These are phyloP conservation scores for Allolobophora icterica DNA, from an alignment of 2,888 invertebrate species.

Conservation along the genomic window DNA sequence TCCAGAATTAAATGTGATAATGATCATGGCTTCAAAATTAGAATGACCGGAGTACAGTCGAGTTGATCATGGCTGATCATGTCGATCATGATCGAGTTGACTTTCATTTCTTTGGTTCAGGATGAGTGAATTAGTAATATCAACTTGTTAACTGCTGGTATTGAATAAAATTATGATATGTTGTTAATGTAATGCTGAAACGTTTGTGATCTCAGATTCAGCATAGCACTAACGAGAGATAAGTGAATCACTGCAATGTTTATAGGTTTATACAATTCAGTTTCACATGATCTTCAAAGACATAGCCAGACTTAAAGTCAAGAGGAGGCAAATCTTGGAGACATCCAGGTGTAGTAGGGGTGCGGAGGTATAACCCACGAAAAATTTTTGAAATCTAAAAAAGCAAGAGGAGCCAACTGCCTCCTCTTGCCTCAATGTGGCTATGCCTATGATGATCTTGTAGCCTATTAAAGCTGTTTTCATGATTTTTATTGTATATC, in stretches of 20 bases:
- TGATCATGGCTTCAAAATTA: not conserved
- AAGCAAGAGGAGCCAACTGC: no score
- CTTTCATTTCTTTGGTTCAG: not conserved
- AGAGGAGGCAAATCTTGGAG: no score
- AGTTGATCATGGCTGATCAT: no score
- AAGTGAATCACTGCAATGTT: not conserved
- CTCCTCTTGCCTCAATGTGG: no score
- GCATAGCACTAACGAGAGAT: not conserved
- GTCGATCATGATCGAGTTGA: not conserved
- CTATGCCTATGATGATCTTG: no score
- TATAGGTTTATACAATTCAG: not conserved
- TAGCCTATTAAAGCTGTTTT: no score
- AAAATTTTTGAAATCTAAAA: no score
- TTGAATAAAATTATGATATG: not conserved
- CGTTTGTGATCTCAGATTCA: conserved; percentile 6
- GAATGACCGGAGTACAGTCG: no score
- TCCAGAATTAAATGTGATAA: not conserved
- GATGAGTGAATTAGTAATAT: not conserved
- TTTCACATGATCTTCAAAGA: not conserved
- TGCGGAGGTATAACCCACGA: no score
- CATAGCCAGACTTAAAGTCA: no score
- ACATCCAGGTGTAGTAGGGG: no score
- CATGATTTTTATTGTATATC: not conserved
- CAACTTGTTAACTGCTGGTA: not conserved
- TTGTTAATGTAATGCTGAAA: not conserved